Percentiles rank a stretch among this genome's conserved stretches.
These are phyloP conservation scores for Cryptotermes secundus DNA, from an alignment of 1,140 invertebrate genomes.

Conservation along the genomic window DNA sequence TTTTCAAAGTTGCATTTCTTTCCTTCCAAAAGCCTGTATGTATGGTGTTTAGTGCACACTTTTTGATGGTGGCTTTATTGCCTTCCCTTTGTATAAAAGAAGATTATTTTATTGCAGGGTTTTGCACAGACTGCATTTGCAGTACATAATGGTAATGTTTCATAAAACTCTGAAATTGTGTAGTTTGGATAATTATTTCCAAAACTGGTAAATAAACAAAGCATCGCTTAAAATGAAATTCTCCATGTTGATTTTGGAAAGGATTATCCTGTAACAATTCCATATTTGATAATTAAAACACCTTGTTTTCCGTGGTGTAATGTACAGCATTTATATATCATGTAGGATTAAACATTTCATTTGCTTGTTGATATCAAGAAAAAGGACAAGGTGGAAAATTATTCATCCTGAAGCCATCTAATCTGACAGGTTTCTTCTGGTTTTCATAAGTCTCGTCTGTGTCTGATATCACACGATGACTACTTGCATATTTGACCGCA, in stretches of 20 bases:
- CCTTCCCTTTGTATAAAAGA: constrained; percentile 19
- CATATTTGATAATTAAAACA: background rate
- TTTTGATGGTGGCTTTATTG: constrained; percentile 26
- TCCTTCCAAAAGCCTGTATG: constrained; percentile 12
- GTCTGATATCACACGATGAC: too few relatives aligned
- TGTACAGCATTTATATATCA: too few relatives aligned
- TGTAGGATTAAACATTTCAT: too few relatives aligned
- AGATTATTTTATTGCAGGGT: constrained; percentile 32
- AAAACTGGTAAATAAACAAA: constrained; percentile 24
- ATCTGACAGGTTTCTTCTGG: too few relatives aligned
- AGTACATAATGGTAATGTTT: constrained; percentile 6
- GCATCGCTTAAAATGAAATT: constrained; percentile 18
- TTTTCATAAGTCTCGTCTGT: too few relatives aligned
- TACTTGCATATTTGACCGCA: too few relatives aligned
- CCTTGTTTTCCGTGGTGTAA: background rate
- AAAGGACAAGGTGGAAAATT: too few relatives aligned
- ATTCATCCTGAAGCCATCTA: too few relatives aligned
- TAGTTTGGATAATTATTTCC: constrained; percentile 23
- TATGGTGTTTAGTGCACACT: constrained; percentile 21
- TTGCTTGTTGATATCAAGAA: too few relatives aligned
- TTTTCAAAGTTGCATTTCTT: background rate
- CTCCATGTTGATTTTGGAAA: background rate
- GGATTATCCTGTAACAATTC: background rate
- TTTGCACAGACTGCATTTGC: constrained; percentile 23
- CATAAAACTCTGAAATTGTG: constrained; percentile 28